Evolutionary conservation across 2,113 vertebrate species (phyloP).

Genomic region (Gyps fulvus): DNA sequence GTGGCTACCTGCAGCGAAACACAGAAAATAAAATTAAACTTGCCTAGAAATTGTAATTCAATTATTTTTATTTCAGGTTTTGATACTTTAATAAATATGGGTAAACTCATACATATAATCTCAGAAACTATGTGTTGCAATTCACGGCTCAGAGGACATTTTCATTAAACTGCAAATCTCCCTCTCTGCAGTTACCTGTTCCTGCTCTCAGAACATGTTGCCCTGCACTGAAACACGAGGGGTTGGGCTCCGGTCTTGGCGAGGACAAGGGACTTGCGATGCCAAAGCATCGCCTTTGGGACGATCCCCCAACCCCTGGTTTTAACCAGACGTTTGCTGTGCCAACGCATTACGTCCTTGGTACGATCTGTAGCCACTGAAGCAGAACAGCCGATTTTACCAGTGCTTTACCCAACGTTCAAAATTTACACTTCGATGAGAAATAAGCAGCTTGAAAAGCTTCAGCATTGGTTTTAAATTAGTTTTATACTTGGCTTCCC

Average conservation of each 20-base stretch:
- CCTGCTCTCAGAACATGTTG: neutral
- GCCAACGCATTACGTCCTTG: fast-evolving
- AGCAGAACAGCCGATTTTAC: neutral
- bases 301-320: fast-evolving
- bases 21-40: neutral
- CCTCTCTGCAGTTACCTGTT: neutral
- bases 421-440: neutral
- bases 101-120: neutral
- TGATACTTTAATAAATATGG: neutral
- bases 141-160: neutral
- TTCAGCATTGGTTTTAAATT: neutral
- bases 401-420: neutral
- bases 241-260: fast-evolving
- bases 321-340: fast-evolving
- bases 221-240: too few species aligned
- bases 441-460: neutral
- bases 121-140: neutral
- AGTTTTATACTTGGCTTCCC: neutral
- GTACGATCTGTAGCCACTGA: fast-evolving
- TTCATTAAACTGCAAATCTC: neutral
- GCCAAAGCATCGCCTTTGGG: neutral
- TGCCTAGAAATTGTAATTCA: neutral
- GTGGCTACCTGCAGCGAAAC: neutral
- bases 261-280: fast-evolving
- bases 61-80: neutral